Base-by-base conservation (phyloP, 2,888 invertebrate genomes). In the Caenorhabditis uteleia region DNA sequence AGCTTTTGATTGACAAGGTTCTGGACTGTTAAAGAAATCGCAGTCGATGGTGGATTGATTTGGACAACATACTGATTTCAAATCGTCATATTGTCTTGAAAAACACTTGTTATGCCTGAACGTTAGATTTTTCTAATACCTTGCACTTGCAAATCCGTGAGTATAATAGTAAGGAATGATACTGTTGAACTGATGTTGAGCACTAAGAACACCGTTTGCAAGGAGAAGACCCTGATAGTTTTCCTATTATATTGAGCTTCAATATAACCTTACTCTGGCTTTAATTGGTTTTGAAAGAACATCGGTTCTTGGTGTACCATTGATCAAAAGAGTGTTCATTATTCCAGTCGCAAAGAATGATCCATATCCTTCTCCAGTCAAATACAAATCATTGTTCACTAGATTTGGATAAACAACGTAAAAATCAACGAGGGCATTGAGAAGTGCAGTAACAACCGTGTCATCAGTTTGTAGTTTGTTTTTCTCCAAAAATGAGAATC, bases 391-490 rank as follows among this genome's bases (percentile, higher is more conserved):
- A 44, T 60, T 60, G 2, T 71, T 62, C 10, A 61, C 66, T 50
- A 80, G 85, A 55, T 85, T 83, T 6, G 86, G 85, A 71, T 84
- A 86, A 51, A 84, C 84, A 3, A 57, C 57, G 61, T 85, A 84
- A 77, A 86, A 86, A 68, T 84, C 78, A 57, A 84, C 75, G 21
- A 87, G 54, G 7, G 86, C 87, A n/a, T 78, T 65, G 18, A 57
- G 29, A 16, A 62, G 8, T 12, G 59, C 49, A 6, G 16, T 14
- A 20, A 58, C 40, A n/a, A 67, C 58, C n/a, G 27, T 54, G 8
- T 48, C 60, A 39, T 76, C 72, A 46, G 46, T 65, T 40, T 51
- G 55, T 33, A 46, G 33, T 12, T 42, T 46, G 16, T 53, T 48
- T n/a, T 29, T 25, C 33, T 42, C 38, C 3, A n/a, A 5, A 16